Evolutionary conservation across 2,888 invertebrate genomes (phyloP).

Genomic region (Frankliniella intonsa): DNA sequence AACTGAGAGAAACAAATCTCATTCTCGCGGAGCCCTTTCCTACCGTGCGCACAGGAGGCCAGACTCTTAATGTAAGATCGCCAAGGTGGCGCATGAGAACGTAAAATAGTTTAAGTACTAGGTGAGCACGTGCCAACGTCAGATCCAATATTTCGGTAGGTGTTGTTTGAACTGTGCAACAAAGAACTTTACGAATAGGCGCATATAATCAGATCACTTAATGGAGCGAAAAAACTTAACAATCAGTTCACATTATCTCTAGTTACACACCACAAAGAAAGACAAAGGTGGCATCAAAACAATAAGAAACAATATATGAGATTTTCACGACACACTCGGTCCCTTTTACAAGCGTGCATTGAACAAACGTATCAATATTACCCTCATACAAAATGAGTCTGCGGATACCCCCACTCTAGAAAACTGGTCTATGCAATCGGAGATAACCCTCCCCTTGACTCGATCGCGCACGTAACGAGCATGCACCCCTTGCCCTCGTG

Average conservation of each 20-base stretch:
- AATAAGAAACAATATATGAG: conserved; percentile 9
- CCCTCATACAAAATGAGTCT: background rate
- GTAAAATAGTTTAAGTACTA: too few species aligned
- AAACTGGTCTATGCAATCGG: background rate
- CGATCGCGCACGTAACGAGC: background rate
- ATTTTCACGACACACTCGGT: background rate
- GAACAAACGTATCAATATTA: background rate
- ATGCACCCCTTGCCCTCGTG: background rate
- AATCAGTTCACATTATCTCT: background rate
- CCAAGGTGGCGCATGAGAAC: too few species aligned
- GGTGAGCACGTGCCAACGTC: background rate
- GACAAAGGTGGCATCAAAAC: conserved; percentile 10
- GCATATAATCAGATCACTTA: conserved; percentile 19
- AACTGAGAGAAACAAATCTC: too few species aligned
- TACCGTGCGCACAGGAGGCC: too few species aligned
- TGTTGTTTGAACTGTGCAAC: conserved; percentile 4
- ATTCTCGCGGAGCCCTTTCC: too few species aligned
- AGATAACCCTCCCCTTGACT: background rate
- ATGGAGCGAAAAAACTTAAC: conserved; percentile 18
- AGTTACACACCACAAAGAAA: conserved; percentile 13
- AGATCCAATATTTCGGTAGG: conserved; percentile 2
- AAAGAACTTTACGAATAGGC: background rate
- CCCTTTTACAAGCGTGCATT: background rate
- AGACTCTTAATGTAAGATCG: too few species aligned
- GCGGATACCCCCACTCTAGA: background rate